Evolutionary conservation across 2,113 vertebrate genomes (phyloP).

Genomic region (Pogonocichla stellata): DNA sequence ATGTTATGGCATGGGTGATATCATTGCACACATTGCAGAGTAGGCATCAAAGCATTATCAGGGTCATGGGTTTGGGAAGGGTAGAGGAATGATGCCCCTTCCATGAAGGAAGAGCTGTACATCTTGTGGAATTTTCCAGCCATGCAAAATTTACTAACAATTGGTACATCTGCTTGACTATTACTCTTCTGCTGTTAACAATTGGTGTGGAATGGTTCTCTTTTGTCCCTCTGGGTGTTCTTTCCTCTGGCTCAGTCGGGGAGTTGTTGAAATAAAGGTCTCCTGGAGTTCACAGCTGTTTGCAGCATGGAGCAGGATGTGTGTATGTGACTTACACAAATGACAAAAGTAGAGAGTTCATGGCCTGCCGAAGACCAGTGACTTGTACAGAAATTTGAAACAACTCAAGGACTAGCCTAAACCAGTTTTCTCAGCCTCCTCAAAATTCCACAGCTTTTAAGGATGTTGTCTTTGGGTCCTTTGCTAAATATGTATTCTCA

Average conservation of each 20-base stretch:
- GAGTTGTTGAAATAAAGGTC: not conserved
- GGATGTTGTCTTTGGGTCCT: not conserved
- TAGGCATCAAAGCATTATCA: not conserved
- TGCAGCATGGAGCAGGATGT: not conserved
- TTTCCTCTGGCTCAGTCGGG: not conserved
- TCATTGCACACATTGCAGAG: not conserved
- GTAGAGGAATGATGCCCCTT: not conserved
- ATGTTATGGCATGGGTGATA: accelerated
- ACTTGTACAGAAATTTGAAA: not conserved
- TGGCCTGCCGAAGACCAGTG: not conserved
- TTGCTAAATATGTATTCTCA: not conserved
- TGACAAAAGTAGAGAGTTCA: not conserved
- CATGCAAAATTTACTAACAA: not conserved
- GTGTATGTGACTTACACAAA: not conserved
- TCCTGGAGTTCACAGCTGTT: not conserved
- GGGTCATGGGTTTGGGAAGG: not conserved
- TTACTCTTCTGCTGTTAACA: not conserved
- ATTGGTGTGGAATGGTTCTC: not conserved
- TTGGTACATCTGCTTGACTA: not conserved
- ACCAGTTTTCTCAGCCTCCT: not conserved
- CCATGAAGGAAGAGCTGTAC: not conserved
- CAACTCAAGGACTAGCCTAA: not conserved
- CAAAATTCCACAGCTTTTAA: not conserved
- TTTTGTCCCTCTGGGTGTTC: not conserved
- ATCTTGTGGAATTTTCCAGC: not conserved